Base-by-base conservation (phyloP, 2,888 invertebrate species). In the Cerastis rubricosa region DNA sequence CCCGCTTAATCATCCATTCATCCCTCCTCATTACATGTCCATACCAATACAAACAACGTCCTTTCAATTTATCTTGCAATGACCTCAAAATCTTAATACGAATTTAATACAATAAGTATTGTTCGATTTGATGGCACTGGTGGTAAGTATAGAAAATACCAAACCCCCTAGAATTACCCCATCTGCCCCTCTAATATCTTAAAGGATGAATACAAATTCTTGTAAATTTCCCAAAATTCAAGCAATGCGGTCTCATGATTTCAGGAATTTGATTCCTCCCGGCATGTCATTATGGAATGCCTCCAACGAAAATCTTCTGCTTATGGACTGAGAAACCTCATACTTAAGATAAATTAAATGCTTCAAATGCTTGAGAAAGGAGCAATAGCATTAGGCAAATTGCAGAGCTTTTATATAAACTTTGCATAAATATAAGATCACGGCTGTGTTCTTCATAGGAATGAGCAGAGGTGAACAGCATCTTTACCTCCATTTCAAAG, bases 191-290 rank as follows among this genome's bases (percentile, higher is more conserved):
- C 43, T 25, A 47, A 71, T 40, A 63, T n/a, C 65, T 12, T 19
- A n/a, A 35, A 54, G 47, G 40, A n/a, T 54, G 45, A 69, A 59
- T 19, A 14, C 65, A n/a, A 47, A 64, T 70, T 63, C 19, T 59
- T 45, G 25, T 25, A 45, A 25, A 69, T 59, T 70, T 45, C 49
- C 43, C 82, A 70, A 76, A 51, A 59, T 80, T 81, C 69, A 25
- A 76, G 69, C 22, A 76, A 80, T 59, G 77, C 59, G 77, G 64
- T 80, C 63, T 35, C 57, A 65, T 65, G n/a, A 59, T 59, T 65
- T 70, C 19, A 51, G 82, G 70, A 64, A 82, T 82, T 51, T 81
- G 69, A 40, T 76, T 69, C 64, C 51, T 70, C 25, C 19, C 17
- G 63, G 68, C 63, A 76, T 43, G 80, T 40, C 59, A 54, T 68